phyloP scores from a whole-genome alignment of 2,888 invertebrate species.

The Cheilosia variabilis region DNA sequence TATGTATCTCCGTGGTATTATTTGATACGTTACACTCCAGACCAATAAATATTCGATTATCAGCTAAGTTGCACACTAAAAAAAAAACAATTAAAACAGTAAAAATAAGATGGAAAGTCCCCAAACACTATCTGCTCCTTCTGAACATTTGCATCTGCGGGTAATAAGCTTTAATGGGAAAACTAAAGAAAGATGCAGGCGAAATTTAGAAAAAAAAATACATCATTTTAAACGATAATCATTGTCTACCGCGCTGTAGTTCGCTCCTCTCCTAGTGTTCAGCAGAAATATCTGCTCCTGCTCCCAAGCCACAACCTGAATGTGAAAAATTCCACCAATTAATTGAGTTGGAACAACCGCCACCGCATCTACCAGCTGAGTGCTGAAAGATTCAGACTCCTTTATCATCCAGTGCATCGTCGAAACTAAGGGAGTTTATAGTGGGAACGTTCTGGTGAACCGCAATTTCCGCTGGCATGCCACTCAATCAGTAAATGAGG shows the following conservation, averaged over 20 bases:
- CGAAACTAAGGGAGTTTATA: constrained; percentile 3
- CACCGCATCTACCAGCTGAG: constrained; percentile 18
- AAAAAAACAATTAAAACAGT: no score
- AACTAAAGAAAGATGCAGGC: no score
- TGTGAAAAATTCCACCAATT: constrained; percentile 49
- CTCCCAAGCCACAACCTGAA: constrained; percentile 35
- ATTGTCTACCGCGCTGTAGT: constrained; percentile 28
- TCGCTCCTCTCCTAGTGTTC: not conserved
- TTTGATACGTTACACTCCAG: no score
- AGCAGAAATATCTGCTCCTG: constrained; percentile 12
- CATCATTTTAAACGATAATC: constrained; percentile 3
- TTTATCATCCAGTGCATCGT: constrained; percentile 32
- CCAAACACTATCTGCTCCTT: no score
- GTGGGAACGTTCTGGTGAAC: constrained; percentile 20
- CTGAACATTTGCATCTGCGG: no score
- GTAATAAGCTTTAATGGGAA: no score
- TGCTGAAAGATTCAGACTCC: not conserved
- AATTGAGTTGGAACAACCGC: constrained; percentile 54
- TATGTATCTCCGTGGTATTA: no score
- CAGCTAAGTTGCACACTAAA: no score
- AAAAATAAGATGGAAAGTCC: no score
- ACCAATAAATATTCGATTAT: no score
- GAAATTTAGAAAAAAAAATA: not conserved
- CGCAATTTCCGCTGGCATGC: constrained; percentile 56
- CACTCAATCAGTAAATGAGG: constrained; percentile 60